Evolutionary conservation across 2,113 vertebrate genomes (phyloP).

Genomic region (Bujurquina vittata): DNA sequence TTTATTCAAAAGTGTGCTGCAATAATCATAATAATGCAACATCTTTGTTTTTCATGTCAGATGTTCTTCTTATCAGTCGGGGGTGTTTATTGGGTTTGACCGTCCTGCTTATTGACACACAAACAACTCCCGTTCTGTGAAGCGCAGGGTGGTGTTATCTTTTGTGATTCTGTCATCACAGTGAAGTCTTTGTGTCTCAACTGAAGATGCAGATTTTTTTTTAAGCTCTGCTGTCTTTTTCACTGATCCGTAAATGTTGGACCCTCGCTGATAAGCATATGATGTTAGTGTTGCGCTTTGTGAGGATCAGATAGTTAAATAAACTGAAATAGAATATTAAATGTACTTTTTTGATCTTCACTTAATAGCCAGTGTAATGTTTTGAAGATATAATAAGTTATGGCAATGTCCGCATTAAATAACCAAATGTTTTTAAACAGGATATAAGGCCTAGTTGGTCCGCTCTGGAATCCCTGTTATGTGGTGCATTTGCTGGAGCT

Average conservation of each 20-base stretch:
- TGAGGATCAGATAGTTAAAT: not conserved
- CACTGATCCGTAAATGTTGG: not conserved
- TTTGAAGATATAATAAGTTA: not conserved
- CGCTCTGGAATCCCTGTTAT: constrained; percentile 87
- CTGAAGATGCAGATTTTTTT: not conserved
- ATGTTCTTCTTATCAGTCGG: constrained; percentile 30
- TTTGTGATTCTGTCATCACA: not conserved
- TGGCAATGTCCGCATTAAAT: not conserved
- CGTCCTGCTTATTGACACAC: not conserved
- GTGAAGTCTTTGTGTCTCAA: not conserved
- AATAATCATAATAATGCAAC: not conserved
- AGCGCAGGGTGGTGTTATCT: not conserved
- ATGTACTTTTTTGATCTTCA: not conserved
- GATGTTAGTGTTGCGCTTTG: not conserved
- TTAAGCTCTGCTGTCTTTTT: not conserved
- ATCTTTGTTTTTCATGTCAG: not conserved
- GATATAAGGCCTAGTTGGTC: constrained; percentile 80
- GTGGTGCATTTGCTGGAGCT: constrained; percentile 92
- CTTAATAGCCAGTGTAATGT: not conserved
- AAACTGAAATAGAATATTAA: not conserved
- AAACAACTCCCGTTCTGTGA: not conserved
- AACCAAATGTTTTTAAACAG: constrained; percentile 66
- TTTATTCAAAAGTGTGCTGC: not conserved
- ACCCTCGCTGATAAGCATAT: not conserved
- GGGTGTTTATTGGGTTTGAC: constrained; percentile 43